Conservation (phyloP, 1,140 invertebrate genomes). For the Colletes gigas region DNA sequence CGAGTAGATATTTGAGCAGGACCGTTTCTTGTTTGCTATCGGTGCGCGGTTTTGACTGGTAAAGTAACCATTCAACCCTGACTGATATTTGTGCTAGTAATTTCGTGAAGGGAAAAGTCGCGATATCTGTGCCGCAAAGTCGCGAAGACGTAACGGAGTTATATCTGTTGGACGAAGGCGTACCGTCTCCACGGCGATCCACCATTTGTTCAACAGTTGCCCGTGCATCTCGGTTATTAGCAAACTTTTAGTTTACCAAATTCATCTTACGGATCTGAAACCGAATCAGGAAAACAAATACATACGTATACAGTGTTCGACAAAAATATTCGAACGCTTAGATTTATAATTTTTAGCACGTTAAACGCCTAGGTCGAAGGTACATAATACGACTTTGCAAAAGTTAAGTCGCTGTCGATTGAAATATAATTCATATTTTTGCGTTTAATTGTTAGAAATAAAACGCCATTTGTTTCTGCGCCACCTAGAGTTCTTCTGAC, state of each 20-base stretch:
- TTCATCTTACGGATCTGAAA: background rate
- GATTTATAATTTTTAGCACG: no score
- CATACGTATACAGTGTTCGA: no score
- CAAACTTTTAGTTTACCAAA: background rate
- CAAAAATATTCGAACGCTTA: no score
- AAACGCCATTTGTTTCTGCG: no score
- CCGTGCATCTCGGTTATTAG: constrained; percentile 23
- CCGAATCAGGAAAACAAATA: background rate
- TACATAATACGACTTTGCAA: no score
- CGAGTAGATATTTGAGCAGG: constrained; percentile 68
- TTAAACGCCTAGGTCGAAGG: no score
- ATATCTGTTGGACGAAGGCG: constrained; percentile 44
- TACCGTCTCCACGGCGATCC: background rate
- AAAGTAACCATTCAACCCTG: constrained; percentile 56
- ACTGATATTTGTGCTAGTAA: constrained; percentile 63
- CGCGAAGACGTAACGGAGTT: constrained; percentile 20
- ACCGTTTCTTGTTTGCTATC: constrained; percentile 69
- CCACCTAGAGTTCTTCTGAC: no score
- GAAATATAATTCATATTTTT: no score
- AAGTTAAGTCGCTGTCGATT: no score
- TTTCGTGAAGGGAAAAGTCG: constrained; percentile 52
- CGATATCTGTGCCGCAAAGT: constrained; percentile 41
- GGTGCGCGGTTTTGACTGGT: constrained; percentile 44
- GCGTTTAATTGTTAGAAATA: no score
- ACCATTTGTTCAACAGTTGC: constrained; percentile 29